These are phyloP conservation scores for Melanostoma scalare DNA, from an alignment of 2,888 invertebrate species.

Conservation along the genomic window DNA sequence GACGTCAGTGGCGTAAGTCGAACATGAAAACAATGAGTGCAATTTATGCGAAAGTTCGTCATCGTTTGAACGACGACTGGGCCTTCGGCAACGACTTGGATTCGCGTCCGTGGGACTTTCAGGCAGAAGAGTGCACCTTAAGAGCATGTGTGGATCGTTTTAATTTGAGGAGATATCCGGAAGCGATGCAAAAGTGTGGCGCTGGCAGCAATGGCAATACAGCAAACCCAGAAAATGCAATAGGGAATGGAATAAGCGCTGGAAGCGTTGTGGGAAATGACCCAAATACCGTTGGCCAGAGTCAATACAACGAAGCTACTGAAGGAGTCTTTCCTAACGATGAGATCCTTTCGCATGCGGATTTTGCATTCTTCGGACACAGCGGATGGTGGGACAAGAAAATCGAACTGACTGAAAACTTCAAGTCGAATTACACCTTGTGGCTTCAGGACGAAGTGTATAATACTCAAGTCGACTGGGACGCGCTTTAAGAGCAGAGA, in stretches of 20 bases:
- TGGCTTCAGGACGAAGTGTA: slow-evolving; percentile 99
- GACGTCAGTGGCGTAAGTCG: slow-evolving; percentile 98
- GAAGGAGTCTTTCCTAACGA: slow-evolving; percentile 81
- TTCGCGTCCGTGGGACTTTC: slow-evolving; percentile 98
- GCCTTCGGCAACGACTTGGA: slow-evolving; percentile 99
- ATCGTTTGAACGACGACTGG: slow-evolving; percentile 99
- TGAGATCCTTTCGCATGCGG: slow-evolving; percentile 81
- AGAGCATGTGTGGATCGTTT: slow-evolving; percentile 97
- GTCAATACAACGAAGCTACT: slow-evolving; percentile 75
- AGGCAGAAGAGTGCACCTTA: slow-evolving; percentile 97
- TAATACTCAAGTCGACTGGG: slow-evolving; percentile 92
- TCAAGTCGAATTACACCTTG: slow-evolving; percentile 94
- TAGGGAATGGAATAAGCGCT: slow-evolving; percentile 74
- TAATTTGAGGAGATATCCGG: slow-evolving; percentile 94
- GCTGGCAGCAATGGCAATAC: slow-evolving; percentile 79
- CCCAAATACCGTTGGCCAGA: slow-evolving; percentile 70
- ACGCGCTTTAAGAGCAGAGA: slow-evolving; percentile 80
- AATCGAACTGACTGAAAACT: slow-evolving; percentile 93
- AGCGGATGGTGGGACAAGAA: slow-evolving; percentile 82
- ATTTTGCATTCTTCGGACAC: slow-evolving; percentile 81
- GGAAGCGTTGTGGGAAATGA: slow-evolving; percentile 70
- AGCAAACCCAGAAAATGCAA: slow-evolving; percentile 79
- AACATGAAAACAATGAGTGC: slow-evolving; percentile 99
- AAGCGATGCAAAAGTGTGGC: slow-evolving; percentile 81
- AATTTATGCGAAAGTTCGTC: slow-evolving; percentile 98